Conservation (phyloP, 1,140 invertebrate species). For the Lutraria rhynchaena region DNA sequence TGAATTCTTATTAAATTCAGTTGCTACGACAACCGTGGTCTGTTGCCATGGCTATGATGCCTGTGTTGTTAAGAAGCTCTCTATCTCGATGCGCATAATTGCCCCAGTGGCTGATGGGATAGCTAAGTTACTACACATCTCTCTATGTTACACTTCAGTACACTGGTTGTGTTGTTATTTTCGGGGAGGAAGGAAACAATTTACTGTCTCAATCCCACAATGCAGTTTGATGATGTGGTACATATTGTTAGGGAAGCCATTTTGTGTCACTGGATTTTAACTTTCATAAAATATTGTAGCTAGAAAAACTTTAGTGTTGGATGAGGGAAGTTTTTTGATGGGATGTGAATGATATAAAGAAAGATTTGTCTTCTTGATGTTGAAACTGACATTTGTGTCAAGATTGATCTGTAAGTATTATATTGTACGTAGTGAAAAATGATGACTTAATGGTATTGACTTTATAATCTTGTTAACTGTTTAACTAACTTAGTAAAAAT, state of each 20-base stretch:
- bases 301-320: too few species aligned
- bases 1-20: conserved; percentile 53
- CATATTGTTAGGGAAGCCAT: conserved; percentile 62
- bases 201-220: conserved; percentile 54
- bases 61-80: conserved; percentile 59
- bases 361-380: too few species aligned
- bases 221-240: conserved; percentile 64
- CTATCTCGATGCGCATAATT: conserved; percentile 53
- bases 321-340: too few species aligned
- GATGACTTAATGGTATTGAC: too few species aligned
- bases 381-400: too few species aligned
- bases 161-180: conserved; percentile 35
- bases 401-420: too few species aligned
- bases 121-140: conserved; percentile 46
- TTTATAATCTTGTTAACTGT: too few species aligned
- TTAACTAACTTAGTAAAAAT: too few species aligned
- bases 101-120: conserved; percentile 58
- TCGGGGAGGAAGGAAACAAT: conserved; percentile 53
- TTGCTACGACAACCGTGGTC: conserved; percentile 66
- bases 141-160: conserved; percentile 50
- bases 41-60: conserved; percentile 69
- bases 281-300: background rate
- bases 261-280: conserved; percentile 39
- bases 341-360: too few species aligned
- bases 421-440: too few species aligned